Evolutionary conservation across 2,888 invertebrate species (phyloP), one percentile per base, ranked within the genome.

Genomic region (Heliconius erato): DNA sequence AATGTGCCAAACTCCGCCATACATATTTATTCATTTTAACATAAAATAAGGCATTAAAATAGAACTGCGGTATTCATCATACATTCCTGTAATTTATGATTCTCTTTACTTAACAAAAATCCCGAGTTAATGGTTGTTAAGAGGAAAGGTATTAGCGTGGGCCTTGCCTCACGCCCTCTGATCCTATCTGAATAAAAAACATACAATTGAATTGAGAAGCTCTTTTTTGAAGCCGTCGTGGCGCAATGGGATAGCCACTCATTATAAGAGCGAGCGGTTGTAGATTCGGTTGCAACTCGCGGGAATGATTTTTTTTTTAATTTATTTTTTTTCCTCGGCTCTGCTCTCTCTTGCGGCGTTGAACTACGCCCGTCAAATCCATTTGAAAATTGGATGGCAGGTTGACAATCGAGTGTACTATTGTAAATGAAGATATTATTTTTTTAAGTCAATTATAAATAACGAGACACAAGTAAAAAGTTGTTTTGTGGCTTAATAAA

Each of bases 71-170:
- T 16, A n/a, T 67, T 65, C 77, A 65, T 67, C 74, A 59, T 65
- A 77, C 65, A 44, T 63, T 76, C 63, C n/a, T 76, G n/a, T 76
- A 76, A 63, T 77, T 44, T 77, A 77, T 77, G n/a, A 77, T 77
- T 40, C 40, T 49, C 59, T 74, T 59, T 77, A 77, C 28, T 67
- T 77, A 63, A 77, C 77, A 77, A 67, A 49, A 67, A 40, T 40
- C 28, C 19, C 65, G 67, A 67, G 40, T 19, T 44, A 77, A 77
- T 59, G 59, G 35, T 59, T 59, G 74, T 76, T 35, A 59, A 76
- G 74, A 54, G 16, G 16, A 72, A 40, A 44, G 26, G 72, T 26
- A 72, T 72, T 72, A 72, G 40, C 26, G n/a, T n/a, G 72, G 26
- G 72, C 72, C 28, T 67, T 4, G 11, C 3, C 19, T 54, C 28